Evolutionary conservation across 35 echinoderm and acorn worm species (phyloP).

Genomic region (Acanthaster planci): DNA sequence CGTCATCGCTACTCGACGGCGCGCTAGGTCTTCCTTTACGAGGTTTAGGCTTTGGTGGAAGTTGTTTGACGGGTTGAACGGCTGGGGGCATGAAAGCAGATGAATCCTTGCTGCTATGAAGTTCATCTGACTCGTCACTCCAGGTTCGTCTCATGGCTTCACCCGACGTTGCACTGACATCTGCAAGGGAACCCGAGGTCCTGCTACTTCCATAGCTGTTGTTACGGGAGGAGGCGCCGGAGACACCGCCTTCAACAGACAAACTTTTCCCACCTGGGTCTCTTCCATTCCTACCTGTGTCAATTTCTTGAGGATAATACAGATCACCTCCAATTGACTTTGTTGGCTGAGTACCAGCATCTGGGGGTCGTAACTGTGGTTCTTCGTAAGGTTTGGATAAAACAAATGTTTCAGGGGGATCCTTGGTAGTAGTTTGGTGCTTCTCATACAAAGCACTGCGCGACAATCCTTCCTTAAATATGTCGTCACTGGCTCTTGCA

Average conservation of each 20-base stretch:
- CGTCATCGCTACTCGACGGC: slow-evolving; percentile 12
- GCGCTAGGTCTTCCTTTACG: not conserved
- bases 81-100: not conserved
- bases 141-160: slow-evolving; percentile 24
- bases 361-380: not conserved
- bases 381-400: not conserved
- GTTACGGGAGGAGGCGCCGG: not conserved
- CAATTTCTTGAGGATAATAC: not conserved
- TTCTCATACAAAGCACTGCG: no score
- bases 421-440: not conserved
- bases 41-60: not conserved
- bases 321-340: not conserved
- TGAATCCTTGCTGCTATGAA: not conserved
- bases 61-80: not conserved
- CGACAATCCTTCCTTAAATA: no score
- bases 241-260: not conserved
- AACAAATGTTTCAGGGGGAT: not conserved
- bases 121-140: slow-evolving; percentile 3
- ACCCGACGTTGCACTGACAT: slow-evolving; percentile 7
- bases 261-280: not conserved
- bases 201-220: not conserved
- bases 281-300: not conserved
- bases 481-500: no score
- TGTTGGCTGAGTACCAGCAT: not conserved
- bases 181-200: slow-evolving; percentile 15